Base-by-base conservation (phyloP, 2,113 vertebrate species). In the Halcyon senegalensis region DNA sequence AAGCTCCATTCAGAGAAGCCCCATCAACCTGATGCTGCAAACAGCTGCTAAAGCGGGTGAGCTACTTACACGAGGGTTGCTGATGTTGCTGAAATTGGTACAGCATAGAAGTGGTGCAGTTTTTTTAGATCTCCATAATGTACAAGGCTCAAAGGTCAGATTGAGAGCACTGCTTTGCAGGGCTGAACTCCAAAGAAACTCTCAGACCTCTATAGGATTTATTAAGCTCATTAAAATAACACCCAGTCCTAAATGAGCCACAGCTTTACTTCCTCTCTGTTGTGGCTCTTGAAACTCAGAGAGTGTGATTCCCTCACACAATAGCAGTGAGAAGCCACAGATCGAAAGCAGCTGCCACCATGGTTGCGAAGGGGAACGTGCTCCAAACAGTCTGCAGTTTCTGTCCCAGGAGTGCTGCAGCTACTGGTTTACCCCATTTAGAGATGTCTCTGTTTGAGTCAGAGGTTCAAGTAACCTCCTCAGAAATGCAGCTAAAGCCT, bases 151-250 rank as follows among this genome's bases (percentile, higher is more conserved):
- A 72, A 85, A 84, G 88, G 92, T 93, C 94, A 92, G 46, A n/a
- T 51, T 27, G 56, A 74, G 51, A 67, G 37, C 2, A 0, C 79
- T 44, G 72, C 68, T 95, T 74, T 81, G 87, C 51, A 92, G 64
- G 82, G 74, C 87, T 73, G 46, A 84, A 86, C 79, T 81, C 92
- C 30, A 55, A 50, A 86, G 82, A 89, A 92, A 90, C 64, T 92
- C 84, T 84, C 85, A 50, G 88, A 84, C 89, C 90, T 89, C 72
- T 86, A 92, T 28, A 95, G 92, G 76, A 94, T 92, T 89, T 94
- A 96, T 94, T 95, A 96, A 92, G 86, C 56, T 95, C 48, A 88
- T 96, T 96, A 96, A 95, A 96, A 87, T 95, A 94, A 95, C 89
- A 95, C 73, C 69, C 83, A 79, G 89, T 78, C 89, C 92, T 94